Percentiles rank a stretch among this genome's conserved stretches.
phyloP scores from a whole-genome alignment of 2,113 vertebrate genomes.

The Lepus timidus region DNA sequence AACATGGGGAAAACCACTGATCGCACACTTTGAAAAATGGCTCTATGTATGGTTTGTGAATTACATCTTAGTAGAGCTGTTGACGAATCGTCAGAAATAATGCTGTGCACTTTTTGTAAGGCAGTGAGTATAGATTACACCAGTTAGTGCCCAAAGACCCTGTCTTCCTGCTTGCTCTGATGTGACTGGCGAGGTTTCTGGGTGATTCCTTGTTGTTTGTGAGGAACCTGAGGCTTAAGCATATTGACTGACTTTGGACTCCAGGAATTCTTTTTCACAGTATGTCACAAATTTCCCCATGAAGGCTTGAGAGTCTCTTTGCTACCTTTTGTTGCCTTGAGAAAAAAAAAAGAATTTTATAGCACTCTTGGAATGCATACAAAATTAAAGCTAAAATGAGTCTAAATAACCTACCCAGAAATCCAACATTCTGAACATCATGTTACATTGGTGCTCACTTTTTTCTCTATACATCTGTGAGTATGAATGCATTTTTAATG shows the following conservation, averaged over 20 bases:
- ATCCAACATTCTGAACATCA: background rate
- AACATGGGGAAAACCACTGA: background rate
- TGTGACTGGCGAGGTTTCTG: background rate
- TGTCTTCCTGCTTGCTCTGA: background rate
- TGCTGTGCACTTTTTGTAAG: background rate
- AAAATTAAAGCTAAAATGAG: background rate
- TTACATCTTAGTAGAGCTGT: background rate
- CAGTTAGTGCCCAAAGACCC: background rate
- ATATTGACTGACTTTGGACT: background rate
- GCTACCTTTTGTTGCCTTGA: background rate
- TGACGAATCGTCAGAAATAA: background rate
- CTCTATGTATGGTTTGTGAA: background rate
- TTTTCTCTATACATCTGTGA: conserved; percentile 7
- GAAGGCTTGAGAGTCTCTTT: background rate
- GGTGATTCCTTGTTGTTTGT: background rate
- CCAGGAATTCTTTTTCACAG: background rate
- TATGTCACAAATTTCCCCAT: background rate
- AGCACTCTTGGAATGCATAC: background rate
- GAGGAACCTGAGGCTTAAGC: background rate
- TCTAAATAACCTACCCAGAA: background rate
- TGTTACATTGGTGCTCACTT: background rate
- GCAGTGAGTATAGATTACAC: background rate
- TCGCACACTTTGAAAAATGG: background rate
- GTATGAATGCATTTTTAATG: conserved; percentile 1
- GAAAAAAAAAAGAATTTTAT: background rate